These are phyloP conservation scores for Pungitius pungitius DNA, from an alignment of 2,113 vertebrate genomes.

Conservation along the genomic window DNA sequence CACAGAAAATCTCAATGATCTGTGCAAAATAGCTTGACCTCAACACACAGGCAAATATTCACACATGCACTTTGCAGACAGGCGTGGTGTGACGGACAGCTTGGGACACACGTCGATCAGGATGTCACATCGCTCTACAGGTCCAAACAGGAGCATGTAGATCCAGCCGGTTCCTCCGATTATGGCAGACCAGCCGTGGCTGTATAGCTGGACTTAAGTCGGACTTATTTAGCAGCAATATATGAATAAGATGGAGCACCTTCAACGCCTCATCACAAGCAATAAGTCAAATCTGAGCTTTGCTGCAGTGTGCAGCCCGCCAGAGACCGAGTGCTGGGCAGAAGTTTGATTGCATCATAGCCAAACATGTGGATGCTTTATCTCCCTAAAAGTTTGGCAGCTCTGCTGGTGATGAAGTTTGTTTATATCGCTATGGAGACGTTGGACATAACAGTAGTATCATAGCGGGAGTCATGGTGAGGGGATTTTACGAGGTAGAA, in stretches of 20 bases:
- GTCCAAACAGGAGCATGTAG: conserved; percentile 2
- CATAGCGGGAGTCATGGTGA: conserved; percentile 55
- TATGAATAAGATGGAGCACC: too few species aligned
- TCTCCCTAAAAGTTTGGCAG: conserved; percentile 43
- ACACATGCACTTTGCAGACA: not conserved
- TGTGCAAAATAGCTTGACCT: conserved; percentile 46
- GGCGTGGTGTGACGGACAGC: conserved; percentile 27
- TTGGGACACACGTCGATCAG: conserved; percentile 27
- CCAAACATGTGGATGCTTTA: conserved; percentile 47
- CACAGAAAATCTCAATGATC: conserved; percentile 57
- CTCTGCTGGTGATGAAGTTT: conserved; percentile 51
- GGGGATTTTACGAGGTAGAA: conserved; percentile 67
- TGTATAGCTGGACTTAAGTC: conserved; percentile 37
- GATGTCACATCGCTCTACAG: conserved; percentile 6
- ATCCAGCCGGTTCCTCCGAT: conserved; percentile 6
- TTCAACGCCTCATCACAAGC: conserved; percentile 39
- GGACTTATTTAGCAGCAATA: too few species aligned
- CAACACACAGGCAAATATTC: conserved; percentile 6
- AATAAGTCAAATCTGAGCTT: conserved; percentile 17
- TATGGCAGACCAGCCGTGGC: conserved; percentile 56
- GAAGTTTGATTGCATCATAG: conserved; percentile 23
- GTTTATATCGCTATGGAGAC: conserved; percentile 61
- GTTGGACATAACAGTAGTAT: conserved; percentile 67
- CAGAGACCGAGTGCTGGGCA: not conserved
- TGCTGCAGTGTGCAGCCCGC: not conserved